Evolutionary conservation across 2,113 vertebrate species (phyloP).

Genomic region (Toxotes jaculatrix): DNA sequence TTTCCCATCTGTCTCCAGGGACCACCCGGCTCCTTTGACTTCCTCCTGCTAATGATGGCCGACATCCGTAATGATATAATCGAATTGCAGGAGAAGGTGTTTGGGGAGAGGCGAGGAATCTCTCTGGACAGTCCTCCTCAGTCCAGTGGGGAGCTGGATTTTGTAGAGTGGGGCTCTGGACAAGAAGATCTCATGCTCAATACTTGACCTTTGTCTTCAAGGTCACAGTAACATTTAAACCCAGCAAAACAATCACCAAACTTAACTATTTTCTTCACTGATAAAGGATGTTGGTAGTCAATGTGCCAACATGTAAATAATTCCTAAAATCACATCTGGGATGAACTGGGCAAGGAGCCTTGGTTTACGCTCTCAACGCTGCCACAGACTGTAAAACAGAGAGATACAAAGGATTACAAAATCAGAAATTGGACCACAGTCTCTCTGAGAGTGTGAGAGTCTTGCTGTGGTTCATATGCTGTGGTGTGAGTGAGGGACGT

Average conservation of each 20-base stretch:
- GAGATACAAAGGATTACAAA: slow-evolving; percentile 13
- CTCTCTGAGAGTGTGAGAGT: slow-evolving; percentile 10
- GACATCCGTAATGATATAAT: slow-evolving; percentile 87
- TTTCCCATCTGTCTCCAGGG: slow-evolving; percentile 68
- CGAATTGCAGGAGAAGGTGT: slow-evolving; percentile 86
- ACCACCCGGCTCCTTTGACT: slow-evolving; percentile 86
- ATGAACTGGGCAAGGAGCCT: slow-evolving; percentile 10
- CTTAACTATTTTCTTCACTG: slow-evolving; percentile 31
- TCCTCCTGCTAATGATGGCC: slow-evolving; percentile 87
- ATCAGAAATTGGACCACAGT: slow-evolving; percentile 23
- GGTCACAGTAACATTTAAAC: slow-evolving; percentile 1
- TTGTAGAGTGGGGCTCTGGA: slow-evolving; percentile 83
- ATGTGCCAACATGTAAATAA: slow-evolving; percentile 40
- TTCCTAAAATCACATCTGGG: slow-evolving; percentile 16
- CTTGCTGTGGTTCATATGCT: slow-evolving; percentile 24
- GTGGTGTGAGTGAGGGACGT: slow-evolving; percentile 47
- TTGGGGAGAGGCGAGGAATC: slow-evolving; percentile 79
- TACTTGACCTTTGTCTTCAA: slow-evolving; percentile 68
- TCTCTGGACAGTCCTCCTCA: slow-evolving; percentile 76
- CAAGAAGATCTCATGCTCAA: slow-evolving; percentile 75
- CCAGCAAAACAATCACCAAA: slow-evolving; percentile 22
- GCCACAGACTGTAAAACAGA: slow-evolving; percentile 29
- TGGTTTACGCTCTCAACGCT: slow-evolving; percentile 18
- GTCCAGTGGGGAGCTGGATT: slow-evolving; percentile 73
- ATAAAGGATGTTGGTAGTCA: slow-evolving; percentile 16